These are phyloP conservation scores for Diaprepes abbreviatus DNA, from an alignment of 2,888 invertebrate genomes.

Conservation along the genomic window DNA sequence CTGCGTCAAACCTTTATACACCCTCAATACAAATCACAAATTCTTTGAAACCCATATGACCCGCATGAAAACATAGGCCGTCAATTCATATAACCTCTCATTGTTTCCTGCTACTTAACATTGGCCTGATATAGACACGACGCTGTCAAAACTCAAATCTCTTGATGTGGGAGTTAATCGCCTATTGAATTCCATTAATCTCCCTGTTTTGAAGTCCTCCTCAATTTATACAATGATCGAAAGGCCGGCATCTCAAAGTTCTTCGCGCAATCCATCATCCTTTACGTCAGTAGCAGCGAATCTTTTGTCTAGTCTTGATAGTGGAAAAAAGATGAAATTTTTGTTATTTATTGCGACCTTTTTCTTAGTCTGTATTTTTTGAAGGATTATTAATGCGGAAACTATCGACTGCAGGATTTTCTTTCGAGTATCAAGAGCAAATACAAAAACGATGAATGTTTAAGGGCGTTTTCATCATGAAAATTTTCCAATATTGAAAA, in stretches of 20 bases:
- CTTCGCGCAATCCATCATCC: constrained; percentile 9
- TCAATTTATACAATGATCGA: constrained; percentile 24
- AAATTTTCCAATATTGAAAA: too few species aligned
- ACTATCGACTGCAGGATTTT: not conserved
- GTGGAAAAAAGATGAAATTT: not conserved
- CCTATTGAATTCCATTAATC: constrained; percentile 17
- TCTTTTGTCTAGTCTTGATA: constrained; percentile 21
- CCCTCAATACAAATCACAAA: too few species aligned
- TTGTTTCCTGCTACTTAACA: constrained; percentile 14
- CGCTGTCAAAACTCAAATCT: constrained; percentile 12
- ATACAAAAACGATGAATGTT: too few species aligned
- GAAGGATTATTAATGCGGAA: not conserved
- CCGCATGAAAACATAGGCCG: constrained; percentile 12
- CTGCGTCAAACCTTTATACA: too few species aligned
- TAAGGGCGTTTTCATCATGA: too few species aligned
- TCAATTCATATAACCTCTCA: not conserved
- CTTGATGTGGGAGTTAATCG: constrained; percentile 23
- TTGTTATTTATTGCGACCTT: not conserved
- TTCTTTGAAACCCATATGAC: not conserved
- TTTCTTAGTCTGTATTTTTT: not conserved
- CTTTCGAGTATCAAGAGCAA: too few species aligned
- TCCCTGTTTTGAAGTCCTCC: constrained; percentile 8
- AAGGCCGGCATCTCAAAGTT: constrained; percentile 13
- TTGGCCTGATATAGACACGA: constrained; percentile 14
- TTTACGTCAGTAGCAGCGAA: constrained; percentile 22